A percentile compares a stretch with the other conserved stretches of the same genome.
These are phyloP conservation scores for Bedellia somnulentella DNA, from an alignment of 2,888 invertebrate genomes.

Conservation along the genomic window DNA sequence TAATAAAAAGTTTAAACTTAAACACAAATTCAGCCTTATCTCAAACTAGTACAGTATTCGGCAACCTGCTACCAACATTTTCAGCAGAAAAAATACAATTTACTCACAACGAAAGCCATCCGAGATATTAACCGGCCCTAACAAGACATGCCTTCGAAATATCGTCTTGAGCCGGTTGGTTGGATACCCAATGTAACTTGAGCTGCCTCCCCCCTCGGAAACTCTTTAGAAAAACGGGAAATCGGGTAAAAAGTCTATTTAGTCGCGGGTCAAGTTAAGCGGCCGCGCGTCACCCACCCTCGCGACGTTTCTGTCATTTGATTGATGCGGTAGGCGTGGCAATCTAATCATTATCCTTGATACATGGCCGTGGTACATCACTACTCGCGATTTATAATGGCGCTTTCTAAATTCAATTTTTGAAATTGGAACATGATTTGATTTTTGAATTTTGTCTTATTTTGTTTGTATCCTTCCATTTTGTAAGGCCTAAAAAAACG, in stretches of 20 bases:
- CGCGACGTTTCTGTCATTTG: conserved; percentile 44
- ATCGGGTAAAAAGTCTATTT: not conserved
- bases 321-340: conserved; percentile 60
- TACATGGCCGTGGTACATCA: conserved; percentile 53
- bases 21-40: no score
- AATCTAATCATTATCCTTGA: conserved; percentile 59
- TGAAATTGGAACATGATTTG: conserved; percentile 1
- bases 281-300: conserved; percentile 21
- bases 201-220: conserved; percentile 15
- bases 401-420: no score
- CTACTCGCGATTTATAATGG: conserved; percentile 26
- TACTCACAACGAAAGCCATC: conserved; percentile 49
- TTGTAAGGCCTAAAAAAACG: no score
- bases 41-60: no score
- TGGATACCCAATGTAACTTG: conserved; percentile 21
- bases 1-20: no score
- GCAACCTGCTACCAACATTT: no score
- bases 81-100: conserved; percentile 48
- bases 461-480: no score
- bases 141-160: conserved; percentile 53
- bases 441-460: no score
- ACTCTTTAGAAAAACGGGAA: not conserved
- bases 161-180: conserved; percentile 24
- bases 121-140: conserved; percentile 51
- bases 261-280: conserved; percentile 21